These are phyloP conservation scores for Octonoba sinensis DNA, from an alignment of 2,888 invertebrate species.

Conservation along the genomic window DNA sequence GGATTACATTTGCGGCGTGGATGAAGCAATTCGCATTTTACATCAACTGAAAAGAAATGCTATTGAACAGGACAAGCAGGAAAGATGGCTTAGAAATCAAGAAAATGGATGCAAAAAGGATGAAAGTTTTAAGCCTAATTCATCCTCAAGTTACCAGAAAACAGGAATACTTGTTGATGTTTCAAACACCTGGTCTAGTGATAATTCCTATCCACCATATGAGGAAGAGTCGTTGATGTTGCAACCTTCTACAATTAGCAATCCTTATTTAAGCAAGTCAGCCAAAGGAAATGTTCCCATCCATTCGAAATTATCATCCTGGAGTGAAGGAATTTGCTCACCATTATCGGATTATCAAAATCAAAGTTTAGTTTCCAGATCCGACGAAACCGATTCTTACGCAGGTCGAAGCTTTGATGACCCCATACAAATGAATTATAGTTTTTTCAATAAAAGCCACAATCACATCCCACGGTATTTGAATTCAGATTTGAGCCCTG, in stretches of 20 bases:
- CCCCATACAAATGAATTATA: constrained; percentile 44
- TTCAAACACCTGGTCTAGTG: constrained; percentile 58
- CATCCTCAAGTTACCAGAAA: constrained; percentile 34
- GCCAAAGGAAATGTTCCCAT: constrained; percentile 32
- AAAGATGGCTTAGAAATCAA: constrained; percentile 40
- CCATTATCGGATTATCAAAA: constrained; percentile 29
- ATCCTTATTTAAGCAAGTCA: constrained; percentile 32
- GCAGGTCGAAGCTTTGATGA: constrained; percentile 39
- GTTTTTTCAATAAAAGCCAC: constrained; percentile 36
- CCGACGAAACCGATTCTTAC: constrained; percentile 34
- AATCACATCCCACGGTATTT: constrained; percentile 35
- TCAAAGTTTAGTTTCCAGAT: constrained; percentile 32
- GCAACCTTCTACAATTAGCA: constrained; percentile 27
- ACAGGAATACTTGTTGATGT: constrained; percentile 63
- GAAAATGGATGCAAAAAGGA: constrained; percentile 43
- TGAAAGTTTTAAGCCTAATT: constrained; percentile 31
- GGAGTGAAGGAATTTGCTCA: constrained; percentile 58
- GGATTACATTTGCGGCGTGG: constrained; percentile 64
- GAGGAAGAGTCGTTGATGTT: constrained; percentile 21
- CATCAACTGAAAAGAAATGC: constrained; percentile 64
- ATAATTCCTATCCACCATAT: constrained; percentile 23
- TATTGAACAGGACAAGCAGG: constrained; percentile 53
- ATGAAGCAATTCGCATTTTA: constrained; percentile 63
- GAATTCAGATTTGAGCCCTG: constrained; percentile 42
- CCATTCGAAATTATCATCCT: constrained; percentile 57